These are phyloP conservation scores for Apodemia mormo DNA, from an alignment of 2,888 invertebrate genomes.

Conservation along the genomic window DNA sequence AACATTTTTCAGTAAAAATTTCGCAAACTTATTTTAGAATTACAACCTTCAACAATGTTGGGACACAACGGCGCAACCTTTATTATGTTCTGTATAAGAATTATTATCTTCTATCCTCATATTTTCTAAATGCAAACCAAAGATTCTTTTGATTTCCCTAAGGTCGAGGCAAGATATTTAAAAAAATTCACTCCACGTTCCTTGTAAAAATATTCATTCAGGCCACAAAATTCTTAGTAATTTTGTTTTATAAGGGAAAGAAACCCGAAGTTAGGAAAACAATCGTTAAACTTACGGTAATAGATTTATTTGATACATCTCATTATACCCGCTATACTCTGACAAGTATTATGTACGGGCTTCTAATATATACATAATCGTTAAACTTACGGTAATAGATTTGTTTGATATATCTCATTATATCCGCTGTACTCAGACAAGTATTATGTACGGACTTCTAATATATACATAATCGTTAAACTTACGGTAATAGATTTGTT, in stretches of 20 bases:
- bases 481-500: too few relatives aligned
- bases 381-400: too few relatives aligned
- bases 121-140: slow-evolving; percentile 42
- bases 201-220: slow-evolving; percentile 5
- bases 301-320: background rate
- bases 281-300: background rate
- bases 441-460: too few relatives aligned
- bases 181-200: slow-evolving; percentile 58
- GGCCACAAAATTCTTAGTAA: background rate
- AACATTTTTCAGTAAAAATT: slow-evolving; percentile 11
- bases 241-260: slow-evolving; percentile 4
- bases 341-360: too few relatives aligned
- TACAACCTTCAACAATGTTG: background rate
- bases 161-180: slow-evolving; percentile 65
- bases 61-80: slow-evolving; percentile 31
- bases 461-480: too few relatives aligned
- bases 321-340: too few relatives aligned
- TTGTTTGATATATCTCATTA: too few relatives aligned
- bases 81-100: slow-evolving; percentile 46
- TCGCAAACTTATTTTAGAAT: slow-evolving; percentile 8
- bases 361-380: too few relatives aligned
- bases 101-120: slow-evolving; percentile 48
- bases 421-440: too few relatives aligned
- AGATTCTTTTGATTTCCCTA: slow-evolving; percentile 72
- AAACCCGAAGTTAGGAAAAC: background rate